These are phyloP conservation scores for Pholis gunnellus DNA, from an alignment of 2,113 vertebrate genomes.

Conservation along the genomic window DNA sequence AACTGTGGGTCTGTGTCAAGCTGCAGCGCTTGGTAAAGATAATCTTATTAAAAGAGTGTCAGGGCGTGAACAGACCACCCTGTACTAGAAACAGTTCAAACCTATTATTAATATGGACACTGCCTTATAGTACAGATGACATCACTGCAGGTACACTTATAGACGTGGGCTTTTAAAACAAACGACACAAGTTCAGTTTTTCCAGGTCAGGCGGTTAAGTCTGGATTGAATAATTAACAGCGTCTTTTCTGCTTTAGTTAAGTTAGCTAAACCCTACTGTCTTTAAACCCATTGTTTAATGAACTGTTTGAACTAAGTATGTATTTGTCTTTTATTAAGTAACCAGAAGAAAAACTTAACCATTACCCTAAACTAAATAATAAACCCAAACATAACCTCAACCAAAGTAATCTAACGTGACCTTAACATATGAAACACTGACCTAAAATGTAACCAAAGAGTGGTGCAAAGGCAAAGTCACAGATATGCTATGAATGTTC, in stretches of 20 bases:
- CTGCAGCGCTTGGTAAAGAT: conserved; percentile 38
- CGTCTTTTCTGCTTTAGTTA: neutral
- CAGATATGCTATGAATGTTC: neutral
- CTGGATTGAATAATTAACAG: neutral
- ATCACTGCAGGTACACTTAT: conserved; percentile 11
- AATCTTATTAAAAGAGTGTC: conserved; percentile 67
- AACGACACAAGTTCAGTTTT: neutral
- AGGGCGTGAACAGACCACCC: conserved; percentile 49
- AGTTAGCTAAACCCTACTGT: neutral
- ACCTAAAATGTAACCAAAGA: neutral
- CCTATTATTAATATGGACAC: conserved; percentile 2
- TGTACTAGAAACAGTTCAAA: conserved; percentile 56
- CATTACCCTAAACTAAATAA: neutral
- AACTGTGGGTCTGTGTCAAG: conserved; percentile 48
- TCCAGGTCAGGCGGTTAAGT: neutral
- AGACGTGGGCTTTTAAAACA: conserved; percentile 16
- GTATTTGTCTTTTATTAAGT: neutral
- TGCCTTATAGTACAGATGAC: neutral
- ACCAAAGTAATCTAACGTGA: neutral
- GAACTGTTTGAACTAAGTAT: no score
- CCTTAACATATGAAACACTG: neutral
- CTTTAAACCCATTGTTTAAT: no score
- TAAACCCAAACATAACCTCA: neutral
- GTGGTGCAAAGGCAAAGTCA: neutral
- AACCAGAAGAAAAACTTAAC: neutral